phyloP scores from a whole-genome alignment of 2,113 vertebrate species.

The Polypterus bichir region DNA sequence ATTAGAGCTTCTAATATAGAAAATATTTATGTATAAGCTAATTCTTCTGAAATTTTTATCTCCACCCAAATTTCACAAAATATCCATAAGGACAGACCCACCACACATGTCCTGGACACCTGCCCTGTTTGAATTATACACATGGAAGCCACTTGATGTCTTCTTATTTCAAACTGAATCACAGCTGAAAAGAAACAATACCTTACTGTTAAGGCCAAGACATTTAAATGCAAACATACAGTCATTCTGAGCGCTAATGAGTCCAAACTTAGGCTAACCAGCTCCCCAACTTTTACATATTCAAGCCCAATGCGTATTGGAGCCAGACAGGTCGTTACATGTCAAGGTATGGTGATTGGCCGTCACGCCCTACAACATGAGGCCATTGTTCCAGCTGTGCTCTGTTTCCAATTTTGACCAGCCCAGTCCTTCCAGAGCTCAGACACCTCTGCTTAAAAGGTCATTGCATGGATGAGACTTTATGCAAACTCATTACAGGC shows the following conservation, averaged over 20 bases:
- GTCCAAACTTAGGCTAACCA: background rate
- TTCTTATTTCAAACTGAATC: constrained; percentile 1
- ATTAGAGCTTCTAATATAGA: no score
- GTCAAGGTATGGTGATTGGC: constrained; percentile 27
- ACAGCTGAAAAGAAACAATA: no score
- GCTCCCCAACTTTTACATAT: background rate
- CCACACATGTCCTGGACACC: no score
- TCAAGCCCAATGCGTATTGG: constrained; percentile 33
- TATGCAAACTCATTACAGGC: constrained; percentile 7
- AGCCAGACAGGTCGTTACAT: constrained; percentile 39
- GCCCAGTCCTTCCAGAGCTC: constrained; percentile 12
- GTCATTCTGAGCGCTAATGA: background rate
- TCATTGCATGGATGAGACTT: background rate
- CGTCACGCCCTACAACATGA: constrained; percentile 11
- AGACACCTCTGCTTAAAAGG: background rate
- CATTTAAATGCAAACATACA: background rate
- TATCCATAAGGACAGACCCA: no score
- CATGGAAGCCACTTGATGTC: constrained; percentile 17
- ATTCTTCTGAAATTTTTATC: no score
- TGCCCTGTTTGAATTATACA: background rate
- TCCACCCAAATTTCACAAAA: no score
- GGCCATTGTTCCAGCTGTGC: background rate
- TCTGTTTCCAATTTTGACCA: constrained; percentile 1
- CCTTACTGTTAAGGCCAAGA: background rate
- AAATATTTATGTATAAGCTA: no score